Evolutionary conservation across 2,888 invertebrate genomes (phyloP).

Genomic region (Hemaris fuciformis): DNA sequence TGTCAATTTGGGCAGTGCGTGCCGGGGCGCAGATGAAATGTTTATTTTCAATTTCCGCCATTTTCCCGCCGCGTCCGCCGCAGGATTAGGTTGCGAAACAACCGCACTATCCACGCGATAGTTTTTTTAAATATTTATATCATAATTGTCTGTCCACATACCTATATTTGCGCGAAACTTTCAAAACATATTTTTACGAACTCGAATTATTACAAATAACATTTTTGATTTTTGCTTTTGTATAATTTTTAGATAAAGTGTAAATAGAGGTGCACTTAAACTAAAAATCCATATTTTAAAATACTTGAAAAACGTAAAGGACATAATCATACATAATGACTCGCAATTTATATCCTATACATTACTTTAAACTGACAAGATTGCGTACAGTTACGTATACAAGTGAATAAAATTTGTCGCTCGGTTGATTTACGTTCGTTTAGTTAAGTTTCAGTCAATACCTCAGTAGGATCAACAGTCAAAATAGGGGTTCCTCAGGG

Average conservation of each 20-base stretch:
- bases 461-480: too few relatives aligned
- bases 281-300: too few relatives aligned
- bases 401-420: not conserved
- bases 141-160: not conserved
- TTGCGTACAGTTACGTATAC: not conserved
- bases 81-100: constrained; percentile 71
- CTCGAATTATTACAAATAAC: too few relatives aligned
- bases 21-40: constrained; percentile 78
- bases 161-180: not conserved
- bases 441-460: not conserved
- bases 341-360: not conserved
- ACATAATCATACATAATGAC: not conserved
- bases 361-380: not conserved
- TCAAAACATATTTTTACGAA: not conserved
- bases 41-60: constrained; percentile 81
- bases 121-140: constrained; percentile 26
- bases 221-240: too few relatives aligned
- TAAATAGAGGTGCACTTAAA: too few relatives aligned
- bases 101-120: constrained; percentile 48
- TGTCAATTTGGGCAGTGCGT: constrained; percentile 82
- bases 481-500: too few relatives aligned
- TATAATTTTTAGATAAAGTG: too few relatives aligned
- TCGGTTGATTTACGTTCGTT: not conserved
- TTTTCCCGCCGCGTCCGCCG: constrained; percentile 71
- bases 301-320: not conserved